Base-by-base conservation (phyloP, 1,140 invertebrate genomes). In the Listronotus bonariensis region DNA sequence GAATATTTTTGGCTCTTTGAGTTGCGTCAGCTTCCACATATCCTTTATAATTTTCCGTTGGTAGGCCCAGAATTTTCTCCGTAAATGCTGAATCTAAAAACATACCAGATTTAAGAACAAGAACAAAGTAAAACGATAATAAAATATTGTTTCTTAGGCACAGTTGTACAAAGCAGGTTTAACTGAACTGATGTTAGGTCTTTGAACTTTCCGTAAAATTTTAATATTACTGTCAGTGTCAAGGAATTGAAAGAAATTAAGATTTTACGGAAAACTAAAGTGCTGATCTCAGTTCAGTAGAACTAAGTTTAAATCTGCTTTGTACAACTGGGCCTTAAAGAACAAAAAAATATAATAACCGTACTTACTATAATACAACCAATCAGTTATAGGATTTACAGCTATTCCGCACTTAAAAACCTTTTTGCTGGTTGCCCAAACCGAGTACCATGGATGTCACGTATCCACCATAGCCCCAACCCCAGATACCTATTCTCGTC, bases 401-500 rank as follows among this genome's bases (percentile, higher is more conserved):
- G 94, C 88, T 51, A 96, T 90, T 45, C 93, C 95, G 78, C 95
- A 97, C 73, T 93, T 92, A 79, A 95, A 93, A 17, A 92, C 86
- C 70, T 89, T 86, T n/a, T 72, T 93, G 89, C 73, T 93, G 91
- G 8, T 88, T 89, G 10, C 92, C 92, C 43, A 97, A 83, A 9
- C 92, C 92, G 40, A 97, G 83, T 32, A 93, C 87, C 87, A 93
- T 93, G 38, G 92, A 85, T 0, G 93, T 93, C 12, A 96, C 90
- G 79, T 95, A 98, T 0, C 94, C 95, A 9, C 95, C 95, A 79
- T 96, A 97, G n/a, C 93, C 94, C 93, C 93, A 94, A n/a, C 95
- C 95, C 93, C 92, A 96, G 45, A 97, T 88, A 0, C 92, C 93
- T 34, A 96, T 90, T 64, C 92, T 86, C 1, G 88, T 89, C 69